phyloP scores from a whole-genome alignment of 2,888 invertebrate genomes.

The Lepidochrysops patricia region DNA sequence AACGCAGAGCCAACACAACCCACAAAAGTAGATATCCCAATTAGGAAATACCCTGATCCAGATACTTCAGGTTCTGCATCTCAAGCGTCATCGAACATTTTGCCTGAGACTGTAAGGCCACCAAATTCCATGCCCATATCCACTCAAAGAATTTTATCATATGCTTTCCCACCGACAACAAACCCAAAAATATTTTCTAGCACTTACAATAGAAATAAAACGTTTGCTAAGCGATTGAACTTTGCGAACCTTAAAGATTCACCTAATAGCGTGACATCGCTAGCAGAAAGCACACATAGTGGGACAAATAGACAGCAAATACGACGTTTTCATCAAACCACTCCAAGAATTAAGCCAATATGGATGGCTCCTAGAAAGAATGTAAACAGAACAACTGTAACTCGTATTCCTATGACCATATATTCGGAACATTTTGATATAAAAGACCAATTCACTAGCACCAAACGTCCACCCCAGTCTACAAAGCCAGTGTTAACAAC shows the following conservation, averaged over 20 bases:
- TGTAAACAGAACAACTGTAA: constrained; percentile 35
- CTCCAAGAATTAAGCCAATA: constrained; percentile 53
- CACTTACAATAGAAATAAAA: constrained; percentile 44
- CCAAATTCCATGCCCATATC: constrained; percentile 29
- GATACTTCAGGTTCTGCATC: constrained; percentile 34
- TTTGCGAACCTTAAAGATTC: constrained; percentile 49
- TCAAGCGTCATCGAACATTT: constrained; percentile 32
- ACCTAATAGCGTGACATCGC: constrained; percentile 52
- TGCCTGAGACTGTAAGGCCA: constrained; percentile 23
- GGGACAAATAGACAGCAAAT: constrained; percentile 36
- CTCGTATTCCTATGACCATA: constrained; percentile 49
- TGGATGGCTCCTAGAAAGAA: constrained; percentile 63
- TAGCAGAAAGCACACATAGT: constrained; percentile 31
- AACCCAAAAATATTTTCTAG: constrained; percentile 41
- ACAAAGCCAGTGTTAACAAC: constrained; percentile 51
- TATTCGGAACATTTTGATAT: constrained; percentile 62
- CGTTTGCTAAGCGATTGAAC: constrained; percentile 56
- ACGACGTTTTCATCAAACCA: constrained; percentile 55
- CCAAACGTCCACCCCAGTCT: constrained; percentile 32
- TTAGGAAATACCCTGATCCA: constrained; percentile 26
- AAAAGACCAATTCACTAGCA: constrained; percentile 43
- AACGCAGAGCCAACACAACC: constrained; percentile 40
- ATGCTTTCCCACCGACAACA: constrained; percentile 27
- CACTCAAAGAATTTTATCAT: constrained; percentile 41
- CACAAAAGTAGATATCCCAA: constrained; percentile 30